These are phyloP conservation scores for Mus minutoides DNA, from an alignment of 2,797 vertebrate species.

Conservation along the genomic window DNA sequence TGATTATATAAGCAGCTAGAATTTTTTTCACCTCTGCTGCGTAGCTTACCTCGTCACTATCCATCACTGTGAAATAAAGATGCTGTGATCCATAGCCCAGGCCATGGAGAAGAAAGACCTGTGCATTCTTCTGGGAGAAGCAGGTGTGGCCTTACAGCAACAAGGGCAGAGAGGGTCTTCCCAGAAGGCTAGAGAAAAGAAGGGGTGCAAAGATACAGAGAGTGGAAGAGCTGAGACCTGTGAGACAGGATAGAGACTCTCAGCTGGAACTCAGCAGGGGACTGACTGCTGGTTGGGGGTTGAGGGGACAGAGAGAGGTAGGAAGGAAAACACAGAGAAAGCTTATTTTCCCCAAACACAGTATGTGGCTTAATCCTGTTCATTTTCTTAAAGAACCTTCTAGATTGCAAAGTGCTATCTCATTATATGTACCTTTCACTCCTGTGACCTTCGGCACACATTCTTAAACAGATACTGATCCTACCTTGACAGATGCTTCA, in stretches of 20 bases:
- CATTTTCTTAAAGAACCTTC: not conserved
- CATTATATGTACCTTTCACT: not conserved
- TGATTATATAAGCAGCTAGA: not conserved
- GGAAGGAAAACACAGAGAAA: not conserved
- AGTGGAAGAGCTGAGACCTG: rapidly evolving
- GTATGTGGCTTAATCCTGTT: no score
- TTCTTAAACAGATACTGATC: not conserved
- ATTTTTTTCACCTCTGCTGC: not conserved
- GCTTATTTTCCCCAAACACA: not conserved
- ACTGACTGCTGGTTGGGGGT: no score
- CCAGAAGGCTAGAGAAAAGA: not conserved
- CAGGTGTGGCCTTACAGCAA: not conserved
- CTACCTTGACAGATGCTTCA: not conserved
- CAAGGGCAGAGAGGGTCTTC: not conserved
- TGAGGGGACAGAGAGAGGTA: not conserved
- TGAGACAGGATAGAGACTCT: not conserved
- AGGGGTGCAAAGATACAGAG: not conserved
- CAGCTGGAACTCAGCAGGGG: not conserved
- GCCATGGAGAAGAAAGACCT: not conserved
- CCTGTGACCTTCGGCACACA: rapidly evolving
- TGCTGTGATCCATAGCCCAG: not conserved
- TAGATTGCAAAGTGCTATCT: not conserved
- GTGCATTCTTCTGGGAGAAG: not conserved
- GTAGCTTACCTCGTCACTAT: not conserved
- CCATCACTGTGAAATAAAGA: not conserved